Base-by-base conservation (phyloP, 2,888 invertebrate genomes). In the Tridacna crocea region DNA sequence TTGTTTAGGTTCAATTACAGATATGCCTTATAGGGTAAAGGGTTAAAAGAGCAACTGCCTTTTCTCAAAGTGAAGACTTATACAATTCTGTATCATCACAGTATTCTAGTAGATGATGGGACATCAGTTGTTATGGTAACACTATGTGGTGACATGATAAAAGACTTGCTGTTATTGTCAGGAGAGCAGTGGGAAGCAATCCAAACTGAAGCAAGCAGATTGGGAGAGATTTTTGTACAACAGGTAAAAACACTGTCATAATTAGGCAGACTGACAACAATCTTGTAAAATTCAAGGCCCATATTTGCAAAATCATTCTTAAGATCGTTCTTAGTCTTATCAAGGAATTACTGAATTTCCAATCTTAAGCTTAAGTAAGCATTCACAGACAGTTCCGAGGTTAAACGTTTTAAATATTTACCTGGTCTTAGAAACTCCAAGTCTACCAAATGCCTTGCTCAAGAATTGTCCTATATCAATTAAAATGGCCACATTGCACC, bases 21-120 rank as follows among this genome's bases (percentile, higher is more conserved):
- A n/a, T n/a, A n/a, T n/a, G n/a, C n/a, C n/a, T n/a, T n/a, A n/a
- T n/a, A n/a, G n/a, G n/a, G n/a, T n/a, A n/a, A n/a, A n/a, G n/a
- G n/a, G n/a, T n/a, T n/a, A n/a, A n/a, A n/a, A n/a, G n/a, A n/a
- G n/a, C 8, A 36, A 36, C 36, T 36, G 36, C 36, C 36, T 36
- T 36, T 36, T 36, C 36, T 36, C 8, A 36, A 36, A 36, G 8
- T 36, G 3, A 36, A 4, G 2, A 2, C 8, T 36, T 36, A 8
- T 36, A 36, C 36, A 4, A 4, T 36, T 36, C 36, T 36, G 36
- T 36, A 36, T 8, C 8, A 8, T 36, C 36, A 2, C 80, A 91
- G 91, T 75, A 61, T 88, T 60, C 80, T 89, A 22, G 81, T 89
- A 27, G 90, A 90, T 82, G 91, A 91, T 83, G 88, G 91, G 1